phyloP scores from a whole-genome alignment of 2,113 vertebrate species.

The Prunella fulvescens region DNA sequence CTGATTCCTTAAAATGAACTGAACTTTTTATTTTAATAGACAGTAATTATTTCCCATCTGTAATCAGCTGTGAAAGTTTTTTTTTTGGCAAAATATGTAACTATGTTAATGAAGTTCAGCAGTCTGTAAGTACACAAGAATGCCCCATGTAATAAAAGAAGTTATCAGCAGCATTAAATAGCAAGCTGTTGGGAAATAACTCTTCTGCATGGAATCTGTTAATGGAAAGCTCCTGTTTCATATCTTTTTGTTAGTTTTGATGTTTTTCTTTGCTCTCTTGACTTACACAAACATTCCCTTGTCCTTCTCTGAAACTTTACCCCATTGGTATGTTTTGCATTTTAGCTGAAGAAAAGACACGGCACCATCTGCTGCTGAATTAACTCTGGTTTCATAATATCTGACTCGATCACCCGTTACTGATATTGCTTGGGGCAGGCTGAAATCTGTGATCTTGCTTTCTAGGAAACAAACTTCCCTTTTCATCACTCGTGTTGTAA shows the following conservation, averaged over 20 bases:
- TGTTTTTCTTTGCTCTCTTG: not conserved
- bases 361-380: slow-evolving; percentile 40
- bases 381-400: slow-evolving; percentile 39
- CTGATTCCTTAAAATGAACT: not conserved
- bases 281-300: slow-evolving; percentile 48
- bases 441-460: slow-evolving; percentile 17
- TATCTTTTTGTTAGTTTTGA: slow-evolving; percentile 9
- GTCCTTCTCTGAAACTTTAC: slow-evolving; percentile 20
- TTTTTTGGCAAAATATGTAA: not conserved
- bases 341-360: not conserved
- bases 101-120: not conserved
- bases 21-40: not conserved
- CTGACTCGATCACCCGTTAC: not conserved
- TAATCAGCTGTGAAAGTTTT: not conserved
- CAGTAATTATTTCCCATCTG: not conserved
- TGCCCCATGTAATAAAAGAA: not conserved
- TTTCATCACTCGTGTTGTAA: not conserved
- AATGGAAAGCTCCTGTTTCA: not conserved
- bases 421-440: slow-evolving; percentile 32
- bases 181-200: not conserved
- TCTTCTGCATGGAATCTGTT: not conserved
- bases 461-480: slow-evolving; percentile 49
- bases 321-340: not conserved
- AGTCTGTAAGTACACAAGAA: not conserved
- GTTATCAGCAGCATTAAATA: not conserved